Evolutionary conservation across 2,888 invertebrate species (phyloP), one percentile per base, ranked within the genome.

Genomic region (Priocnemis perturbator): DNA sequence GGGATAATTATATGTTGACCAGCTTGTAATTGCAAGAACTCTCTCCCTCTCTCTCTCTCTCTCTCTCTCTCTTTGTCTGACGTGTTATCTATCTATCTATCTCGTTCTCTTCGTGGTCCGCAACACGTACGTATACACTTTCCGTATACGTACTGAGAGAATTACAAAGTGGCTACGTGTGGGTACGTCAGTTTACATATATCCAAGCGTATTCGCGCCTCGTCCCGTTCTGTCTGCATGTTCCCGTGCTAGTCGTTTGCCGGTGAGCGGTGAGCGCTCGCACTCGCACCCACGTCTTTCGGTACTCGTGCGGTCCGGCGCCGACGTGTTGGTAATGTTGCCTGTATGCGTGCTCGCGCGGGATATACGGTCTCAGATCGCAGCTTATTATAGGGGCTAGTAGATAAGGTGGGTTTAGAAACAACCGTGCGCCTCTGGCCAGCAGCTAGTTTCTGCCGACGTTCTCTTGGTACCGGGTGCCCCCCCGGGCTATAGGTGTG

Each of bases 1-100:
- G 85, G 81, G 85, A 89, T 89, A 89, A 89, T 89, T 87, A 89
- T 89, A 89, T 88, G 88, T 88, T 89, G 88, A 88, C 87, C 89
- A 87, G 88, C 86, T 89, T 88, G 88, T 89, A 89, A 88, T 88
- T 88, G 88, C 88, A 86, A 88, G 84, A 82, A 83, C 78, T 85
- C 76, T 73, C 76, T 70, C 50, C 5, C 50, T 9, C 50, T 19
- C 50, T 3, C 37, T 37, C 37, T 9, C 37, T 37, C 37, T 37
- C 37, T 37, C 37, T 37, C 37, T 37, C 37, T 37, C 37, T 1
- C 37, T 37, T 67, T 59, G 17, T 56, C 17, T 1, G 5, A 17
- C 17, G 20, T 7, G 19, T n/a, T 20, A 50, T 50, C 17, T 50
- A 50, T 50, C 17, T 50, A 50, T 50, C 20, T 9, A 50, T 72